These are phyloP conservation scores for Aleiodes alternator DNA, from an alignment of 2,888 invertebrate species.

Conservation along the genomic window DNA sequence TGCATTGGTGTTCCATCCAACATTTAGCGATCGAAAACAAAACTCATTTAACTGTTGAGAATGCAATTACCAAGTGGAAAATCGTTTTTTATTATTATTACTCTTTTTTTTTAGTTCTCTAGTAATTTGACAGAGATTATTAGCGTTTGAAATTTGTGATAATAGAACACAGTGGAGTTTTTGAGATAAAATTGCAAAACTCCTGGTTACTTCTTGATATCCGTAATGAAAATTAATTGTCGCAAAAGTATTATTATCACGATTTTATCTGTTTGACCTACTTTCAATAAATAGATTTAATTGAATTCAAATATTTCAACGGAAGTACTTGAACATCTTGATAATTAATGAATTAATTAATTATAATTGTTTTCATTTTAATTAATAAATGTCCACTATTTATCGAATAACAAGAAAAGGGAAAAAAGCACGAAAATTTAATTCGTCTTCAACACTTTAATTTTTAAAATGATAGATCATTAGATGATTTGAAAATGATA, in stretches of 20 bases:
- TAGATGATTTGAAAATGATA: not conserved
- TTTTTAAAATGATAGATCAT: no score
- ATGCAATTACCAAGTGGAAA: slow-evolving; percentile 5
- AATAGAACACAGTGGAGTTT: not conserved
- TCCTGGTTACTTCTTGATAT: not conserved
- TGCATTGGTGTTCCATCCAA: slow-evolving; percentile 3
- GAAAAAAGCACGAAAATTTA: not conserved
- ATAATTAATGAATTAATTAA: not conserved
- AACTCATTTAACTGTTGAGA: slow-evolving; percentile 7
- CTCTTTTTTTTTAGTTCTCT: not conserved
- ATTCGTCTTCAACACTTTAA: no score
- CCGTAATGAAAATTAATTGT: no score
- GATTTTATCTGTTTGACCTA: no score
- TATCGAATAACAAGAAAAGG: not conserved
- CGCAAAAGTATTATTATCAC: no score
- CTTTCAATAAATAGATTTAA: no score
- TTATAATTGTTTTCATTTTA: not conserved
- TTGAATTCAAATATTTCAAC: no score
- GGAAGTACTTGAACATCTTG: no score
- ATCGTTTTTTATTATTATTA: no score
- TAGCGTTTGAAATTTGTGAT: slow-evolving; percentile 11
- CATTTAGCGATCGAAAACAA: not conserved
- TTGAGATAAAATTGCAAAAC: slow-evolving; percentile 13
- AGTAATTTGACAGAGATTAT: slow-evolving; percentile 7
- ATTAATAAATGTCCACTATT: not conserved